Evolutionary conservation across 2,113 vertebrate species (phyloP), one percentile per base, ranked within the genome.

Genomic region (Cathartes aura): DNA sequence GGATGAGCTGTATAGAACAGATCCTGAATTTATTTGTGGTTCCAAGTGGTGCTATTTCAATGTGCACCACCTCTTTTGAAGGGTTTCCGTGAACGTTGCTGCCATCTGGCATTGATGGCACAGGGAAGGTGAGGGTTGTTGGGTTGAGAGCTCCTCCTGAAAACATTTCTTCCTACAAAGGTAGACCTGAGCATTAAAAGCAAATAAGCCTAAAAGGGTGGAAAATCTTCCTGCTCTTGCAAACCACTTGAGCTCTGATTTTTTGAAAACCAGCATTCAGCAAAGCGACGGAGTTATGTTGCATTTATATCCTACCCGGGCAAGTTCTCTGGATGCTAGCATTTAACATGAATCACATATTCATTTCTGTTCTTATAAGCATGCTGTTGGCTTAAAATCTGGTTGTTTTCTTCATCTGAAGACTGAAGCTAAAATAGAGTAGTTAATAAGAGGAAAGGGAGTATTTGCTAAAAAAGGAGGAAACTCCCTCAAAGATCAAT

Each of bases 401-500:
- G 43, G 32, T 89, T 93, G 67, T 93, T 93, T 95, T 95, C 80
- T 43, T 60, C 74, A 74, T 87, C n/a, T 78, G 73, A 92, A 70
- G n/a, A 30, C 71, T 29, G 50, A 87, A 83, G 74, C 87, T 73
- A 75, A 97, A 94, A 87, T 89, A 89, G 58, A 80, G 11, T 20
- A 1, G 22, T 24, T 85, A 43, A 67, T 83, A 87, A 84, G 87
- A 94, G 73, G 70, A 88, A 96, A 96, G 34, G 52, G 72, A 94
- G 59, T 93, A 95, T 94, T 96, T 94, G 55, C 79, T 90, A 81
- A 72, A 83, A 89, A 17, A 47, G 10, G 0, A 50, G 89, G 80
- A 42, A 93, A 91, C 93, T 95, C 95, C 95, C 93, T 93, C 68
- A 34, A 87, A 96, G 92, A 94, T 97, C 97, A 98, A 97, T 94